These are phyloP conservation scores for Drosophila pseudotakahashii DNA, from an alignment of 2,888 invertebrate genomes.

Conservation along the genomic window DNA sequence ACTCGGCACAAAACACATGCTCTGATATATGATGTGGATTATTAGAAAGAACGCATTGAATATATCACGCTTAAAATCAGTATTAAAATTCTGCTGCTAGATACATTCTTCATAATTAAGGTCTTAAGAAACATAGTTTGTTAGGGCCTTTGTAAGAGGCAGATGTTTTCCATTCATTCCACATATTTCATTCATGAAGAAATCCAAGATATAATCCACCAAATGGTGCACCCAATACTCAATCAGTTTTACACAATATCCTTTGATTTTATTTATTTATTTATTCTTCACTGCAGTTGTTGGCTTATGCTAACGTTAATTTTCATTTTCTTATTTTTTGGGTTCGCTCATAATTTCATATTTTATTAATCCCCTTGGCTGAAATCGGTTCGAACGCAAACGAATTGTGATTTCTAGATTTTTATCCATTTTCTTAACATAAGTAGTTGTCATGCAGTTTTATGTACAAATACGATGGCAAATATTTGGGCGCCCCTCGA, in stretches of 20 bases:
- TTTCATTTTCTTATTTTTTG: constrained; percentile 30
- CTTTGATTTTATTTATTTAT: constrained; percentile 62
- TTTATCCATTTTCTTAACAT: constrained; percentile 34
- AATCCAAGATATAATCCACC: not conserved
- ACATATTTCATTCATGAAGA: not conserved
- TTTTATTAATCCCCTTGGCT: constrained; percentile 26
- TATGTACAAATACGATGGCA: constrained; percentile 48
- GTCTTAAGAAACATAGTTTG: too few relatives aligned
- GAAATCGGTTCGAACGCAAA: constrained; percentile 18
- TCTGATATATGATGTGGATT: constrained; percentile 16
- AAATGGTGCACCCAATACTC: not conserved
- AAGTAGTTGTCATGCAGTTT: constrained; percentile 31
- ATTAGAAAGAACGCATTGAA: not conserved
- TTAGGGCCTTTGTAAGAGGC: not conserved
- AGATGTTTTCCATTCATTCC: not conserved
- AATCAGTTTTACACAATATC: constrained; percentile 8
- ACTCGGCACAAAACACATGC: constrained; percentile 14
- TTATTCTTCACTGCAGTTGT: constrained; percentile 66
- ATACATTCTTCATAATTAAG: not conserved
- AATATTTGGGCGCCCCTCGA: constrained; percentile 31
- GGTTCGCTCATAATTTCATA: constrained; percentile 43
- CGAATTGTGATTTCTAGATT: constrained; percentile 15
- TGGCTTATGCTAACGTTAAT: constrained; percentile 59
- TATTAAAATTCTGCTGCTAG: too few relatives aligned
- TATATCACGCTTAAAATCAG: not conserved